These are phyloP conservation scores for Brachionus manjavacas DNA, from an alignment of 1,140 invertebrate species.

Conservation along the genomic window DNA sequence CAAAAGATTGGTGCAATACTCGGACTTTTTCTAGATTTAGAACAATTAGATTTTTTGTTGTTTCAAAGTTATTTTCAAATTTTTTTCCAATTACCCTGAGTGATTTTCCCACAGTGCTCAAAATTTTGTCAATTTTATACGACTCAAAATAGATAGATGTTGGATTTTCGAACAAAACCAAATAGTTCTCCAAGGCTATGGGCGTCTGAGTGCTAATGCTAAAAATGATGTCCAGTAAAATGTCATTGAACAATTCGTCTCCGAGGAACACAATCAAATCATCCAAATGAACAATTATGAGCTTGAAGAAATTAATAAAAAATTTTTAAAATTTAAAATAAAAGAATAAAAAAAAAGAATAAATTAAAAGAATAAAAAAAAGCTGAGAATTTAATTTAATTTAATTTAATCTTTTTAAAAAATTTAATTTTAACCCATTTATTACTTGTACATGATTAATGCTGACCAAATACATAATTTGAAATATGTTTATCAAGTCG, in stretches of 20 bases:
- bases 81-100: not conserved
- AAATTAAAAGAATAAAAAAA: too few relatives aligned
- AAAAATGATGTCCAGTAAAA: not conserved
- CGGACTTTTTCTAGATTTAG: not conserved
- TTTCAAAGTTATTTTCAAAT: too few relatives aligned
- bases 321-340: too few relatives aligned
- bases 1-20: constrained; percentile 12
- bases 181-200: not conserved
- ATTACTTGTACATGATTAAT: constrained; percentile 38
- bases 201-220: not conserved
- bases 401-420: too few relatives aligned
- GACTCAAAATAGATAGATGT: constrained; percentile 2
- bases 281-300: constrained; percentile 28
- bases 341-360: too few relatives aligned
- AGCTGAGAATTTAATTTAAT: too few relatives aligned
- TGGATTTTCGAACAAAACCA: constrained; percentile 16
- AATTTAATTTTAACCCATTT: not conserved
- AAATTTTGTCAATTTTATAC: constrained; percentile 24
- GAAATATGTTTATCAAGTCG: constrained; percentile 17
- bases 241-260: not conserved
- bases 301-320: not conserved
- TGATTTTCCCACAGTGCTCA: constrained; percentile 9
- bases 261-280: constrained; percentile 33
- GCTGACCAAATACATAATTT: constrained; percentile 14
- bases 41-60: too few relatives aligned